A percentile compares a stretch with the other conserved stretches of the same genome.
phyloP scores from a whole-genome alignment of 2,797 vertebrate species.

The Myotis myotis region DNA sequence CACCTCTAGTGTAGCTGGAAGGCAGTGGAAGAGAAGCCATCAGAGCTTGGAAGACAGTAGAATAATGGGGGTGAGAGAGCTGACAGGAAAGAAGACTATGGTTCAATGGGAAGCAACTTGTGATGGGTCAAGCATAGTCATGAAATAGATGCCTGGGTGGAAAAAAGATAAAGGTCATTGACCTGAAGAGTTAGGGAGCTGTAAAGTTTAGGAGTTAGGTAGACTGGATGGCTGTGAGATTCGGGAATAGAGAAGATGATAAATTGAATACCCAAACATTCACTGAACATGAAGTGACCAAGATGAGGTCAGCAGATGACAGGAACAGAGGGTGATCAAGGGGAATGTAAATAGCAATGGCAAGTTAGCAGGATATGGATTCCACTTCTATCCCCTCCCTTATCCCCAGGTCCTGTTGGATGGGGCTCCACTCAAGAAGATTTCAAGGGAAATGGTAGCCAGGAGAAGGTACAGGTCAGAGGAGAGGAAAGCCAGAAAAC shows the following conservation, averaged over 20 bases:
- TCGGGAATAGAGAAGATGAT: background rate
- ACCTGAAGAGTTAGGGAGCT: background rate
- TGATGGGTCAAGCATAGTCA: background rate
- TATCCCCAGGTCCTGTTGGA: background rate
- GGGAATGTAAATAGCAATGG: background rate
- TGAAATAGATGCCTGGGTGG: background rate
- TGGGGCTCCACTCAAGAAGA: background rate
- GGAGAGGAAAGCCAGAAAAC: background rate
- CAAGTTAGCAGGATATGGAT: background rate
- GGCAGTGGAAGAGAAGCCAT: background rate
- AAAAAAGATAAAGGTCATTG: background rate
- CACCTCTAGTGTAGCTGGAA: background rate
- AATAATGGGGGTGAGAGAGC: background rate
- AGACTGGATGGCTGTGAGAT: background rate
- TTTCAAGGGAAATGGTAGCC: background rate
- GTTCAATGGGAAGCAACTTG: background rate
- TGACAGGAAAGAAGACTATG: background rate
- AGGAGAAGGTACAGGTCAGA: background rate
- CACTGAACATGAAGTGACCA: background rate
- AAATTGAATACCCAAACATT: background rate
- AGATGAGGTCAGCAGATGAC: background rate
- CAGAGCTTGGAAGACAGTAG: background rate
- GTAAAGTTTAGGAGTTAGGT: background rate
- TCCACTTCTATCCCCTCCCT: background rate
- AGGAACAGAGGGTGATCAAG: background rate